Conservation (phyloP, 1,140 invertebrate genomes). For the Drosophila sproati region DNA sequence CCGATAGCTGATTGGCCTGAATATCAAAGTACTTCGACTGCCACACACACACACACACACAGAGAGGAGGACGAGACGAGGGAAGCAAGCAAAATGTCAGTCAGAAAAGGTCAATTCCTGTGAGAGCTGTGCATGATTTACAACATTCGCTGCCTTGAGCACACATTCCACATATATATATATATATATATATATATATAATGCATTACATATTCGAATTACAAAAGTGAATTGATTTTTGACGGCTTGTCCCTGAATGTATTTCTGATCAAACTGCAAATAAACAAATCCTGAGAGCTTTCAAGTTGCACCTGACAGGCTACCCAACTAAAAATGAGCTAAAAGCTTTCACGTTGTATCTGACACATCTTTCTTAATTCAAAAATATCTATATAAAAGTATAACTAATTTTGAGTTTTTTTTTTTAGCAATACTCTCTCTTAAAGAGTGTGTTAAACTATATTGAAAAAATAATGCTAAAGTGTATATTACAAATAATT, state of each 20-base stretch:
- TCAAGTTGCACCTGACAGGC: too few relatives aligned
- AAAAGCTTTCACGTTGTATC: too few relatives aligned
- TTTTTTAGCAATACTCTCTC: too few relatives aligned
- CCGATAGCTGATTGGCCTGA: slow-evolving; percentile 84
- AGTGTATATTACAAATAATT: too few relatives aligned
- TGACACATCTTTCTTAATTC: too few relatives aligned
- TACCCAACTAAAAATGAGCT: too few relatives aligned
- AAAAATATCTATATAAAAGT: too few relatives aligned
- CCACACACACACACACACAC: slow-evolving; percentile 6
- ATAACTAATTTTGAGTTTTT: too few relatives aligned
- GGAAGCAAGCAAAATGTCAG: slow-evolving; percentile 26
- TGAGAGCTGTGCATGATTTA: slow-evolving; percentile 48
- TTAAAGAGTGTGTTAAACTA: too few relatives aligned
- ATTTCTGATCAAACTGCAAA: background rate
- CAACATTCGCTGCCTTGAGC: slow-evolving; percentile 17
- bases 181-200: too few relatives aligned
- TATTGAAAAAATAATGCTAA: too few relatives aligned
- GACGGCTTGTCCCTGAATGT: background rate
- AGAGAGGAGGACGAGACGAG: background rate
- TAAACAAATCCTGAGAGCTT: too few relatives aligned
- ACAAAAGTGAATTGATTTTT: background rate
- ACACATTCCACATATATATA: slow-evolving; percentile 1
- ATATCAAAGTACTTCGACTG: slow-evolving; percentile 84
- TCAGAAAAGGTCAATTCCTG: slow-evolving; percentile 22
- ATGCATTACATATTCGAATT: background rate